Evolutionary conservation across 2,888 invertebrate species (phyloP).

Genomic region (Tolmerus cingulatus): DNA sequence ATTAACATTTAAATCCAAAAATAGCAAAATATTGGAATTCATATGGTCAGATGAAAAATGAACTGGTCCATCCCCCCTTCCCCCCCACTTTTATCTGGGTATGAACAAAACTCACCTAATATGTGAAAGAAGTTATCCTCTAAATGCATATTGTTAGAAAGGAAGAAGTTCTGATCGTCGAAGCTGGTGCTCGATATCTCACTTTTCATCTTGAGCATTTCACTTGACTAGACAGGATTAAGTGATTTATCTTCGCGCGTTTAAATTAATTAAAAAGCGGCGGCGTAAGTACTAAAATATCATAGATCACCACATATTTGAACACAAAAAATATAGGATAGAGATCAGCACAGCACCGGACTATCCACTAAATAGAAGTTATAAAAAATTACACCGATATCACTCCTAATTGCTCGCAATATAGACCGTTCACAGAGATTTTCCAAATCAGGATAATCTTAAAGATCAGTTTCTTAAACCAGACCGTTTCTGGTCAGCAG

Average conservation of each 20-base stretch:
- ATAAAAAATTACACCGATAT: background rate
- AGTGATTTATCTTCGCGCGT: background rate
- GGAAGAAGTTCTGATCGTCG: slow-evolving; percentile 54
- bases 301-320: background rate
- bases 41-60: background rate
- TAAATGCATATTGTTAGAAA: slow-evolving; percentile 50
- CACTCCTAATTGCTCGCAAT: background rate
- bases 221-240: slow-evolving; percentile 45
- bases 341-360: background rate
- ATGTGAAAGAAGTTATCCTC: slow-evolving; percentile 61
- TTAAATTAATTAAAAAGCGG: background rate
- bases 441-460: background rate
- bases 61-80: background rate
- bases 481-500: background rate
- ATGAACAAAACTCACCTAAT: slow-evolving; percentile 55
- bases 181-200: slow-evolving; percentile 59
- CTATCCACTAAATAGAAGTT: background rate
- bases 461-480: background rate
- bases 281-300: background rate
- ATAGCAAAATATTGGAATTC: background rate
- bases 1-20: background rate
- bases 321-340: background rate
- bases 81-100: background rate
- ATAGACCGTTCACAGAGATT: background rate
- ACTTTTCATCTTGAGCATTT: slow-evolving; percentile 62